phyloP scores from a whole-genome alignment of 2,888 invertebrate genomes.

The Therioaphis trifolii region DNA sequence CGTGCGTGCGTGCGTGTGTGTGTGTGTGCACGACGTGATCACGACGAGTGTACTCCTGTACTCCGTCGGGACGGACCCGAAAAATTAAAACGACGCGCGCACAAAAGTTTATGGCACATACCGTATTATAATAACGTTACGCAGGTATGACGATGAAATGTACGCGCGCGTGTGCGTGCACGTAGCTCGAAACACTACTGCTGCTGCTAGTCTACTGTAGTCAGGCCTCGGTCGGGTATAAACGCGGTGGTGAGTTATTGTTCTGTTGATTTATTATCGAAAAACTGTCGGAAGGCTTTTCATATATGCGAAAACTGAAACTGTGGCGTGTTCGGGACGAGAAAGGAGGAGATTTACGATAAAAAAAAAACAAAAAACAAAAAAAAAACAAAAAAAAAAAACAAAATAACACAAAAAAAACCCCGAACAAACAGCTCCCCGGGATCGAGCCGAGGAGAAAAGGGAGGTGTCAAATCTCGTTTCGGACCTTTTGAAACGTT shows the following conservation, averaged over 20 bases:
- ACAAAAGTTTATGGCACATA: background rate
- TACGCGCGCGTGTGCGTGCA: background rate
- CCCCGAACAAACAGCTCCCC: conserved; percentile 13
- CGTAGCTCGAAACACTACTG: background rate
- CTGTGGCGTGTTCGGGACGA: background rate
- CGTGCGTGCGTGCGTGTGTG: no score
- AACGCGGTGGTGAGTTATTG: conserved; percentile 48
- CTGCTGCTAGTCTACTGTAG: background rate
- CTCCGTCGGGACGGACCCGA: conserved; percentile 5
- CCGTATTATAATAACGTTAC: background rate
- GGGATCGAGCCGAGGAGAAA: background rate
- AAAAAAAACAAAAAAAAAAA: background rate
- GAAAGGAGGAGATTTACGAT: conserved; percentile 22
- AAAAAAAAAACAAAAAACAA: background rate
- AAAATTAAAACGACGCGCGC: conserved; percentile 18
- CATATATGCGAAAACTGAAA: conserved; percentile 45
- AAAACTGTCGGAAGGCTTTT: conserved; percentile 58
- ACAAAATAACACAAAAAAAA: background rate
- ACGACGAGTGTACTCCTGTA: no score
- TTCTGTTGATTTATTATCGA: conserved; percentile 61
- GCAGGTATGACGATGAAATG: background rate
- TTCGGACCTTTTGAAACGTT: background rate
- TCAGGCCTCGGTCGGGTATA: background rate
- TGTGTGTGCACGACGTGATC: no score
- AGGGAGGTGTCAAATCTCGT: conserved; percentile 8